phyloP scores from a whole-genome alignment of 2,888 invertebrate genomes.

The Pasiphila rectangulata region DNA sequence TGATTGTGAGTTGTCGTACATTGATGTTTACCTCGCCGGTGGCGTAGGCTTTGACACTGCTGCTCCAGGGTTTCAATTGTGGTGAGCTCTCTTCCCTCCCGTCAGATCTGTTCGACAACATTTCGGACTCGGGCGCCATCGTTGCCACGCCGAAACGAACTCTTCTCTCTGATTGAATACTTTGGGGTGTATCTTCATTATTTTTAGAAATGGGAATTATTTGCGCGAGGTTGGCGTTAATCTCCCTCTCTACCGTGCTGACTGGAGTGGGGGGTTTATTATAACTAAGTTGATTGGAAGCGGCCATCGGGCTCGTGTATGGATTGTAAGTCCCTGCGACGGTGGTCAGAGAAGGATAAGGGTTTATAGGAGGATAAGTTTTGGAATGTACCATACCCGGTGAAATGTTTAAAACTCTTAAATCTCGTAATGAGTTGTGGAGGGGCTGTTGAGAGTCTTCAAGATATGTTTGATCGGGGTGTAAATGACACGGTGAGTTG shows the following conservation, averaged over 20 bases:
- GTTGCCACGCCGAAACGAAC: slow-evolving; percentile 75
- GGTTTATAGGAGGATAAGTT: slow-evolving; percentile 71
- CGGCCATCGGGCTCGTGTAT: slow-evolving; percentile 64
- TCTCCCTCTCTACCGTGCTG: slow-evolving; percentile 59
- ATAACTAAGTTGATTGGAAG: slow-evolving; percentile 48
- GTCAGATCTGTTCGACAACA: slow-evolving; percentile 63
- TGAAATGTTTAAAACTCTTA: slow-evolving; percentile 55
- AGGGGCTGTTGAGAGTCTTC: slow-evolving; percentile 48
- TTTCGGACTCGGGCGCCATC: slow-evolving; percentile 64
- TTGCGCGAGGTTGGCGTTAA: slow-evolving; percentile 65
- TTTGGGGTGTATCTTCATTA: slow-evolving; percentile 57
- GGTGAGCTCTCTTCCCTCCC: slow-evolving; percentile 63
- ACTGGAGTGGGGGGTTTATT: slow-evolving; percentile 48
- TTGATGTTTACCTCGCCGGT: slow-evolving; percentile 79
- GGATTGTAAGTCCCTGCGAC: slow-evolving; percentile 75
- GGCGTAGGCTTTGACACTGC: slow-evolving; percentile 79
- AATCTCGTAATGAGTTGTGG: slow-evolving; percentile 60
- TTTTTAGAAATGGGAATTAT: slow-evolving; percentile 46
- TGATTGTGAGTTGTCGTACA: slow-evolving; percentile 71
- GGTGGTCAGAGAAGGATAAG: slow-evolving; percentile 72
- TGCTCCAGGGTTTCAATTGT: slow-evolving; percentile 75
- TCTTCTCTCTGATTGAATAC: slow-evolving; percentile 73
- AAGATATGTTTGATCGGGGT: slow-evolving; percentile 62
- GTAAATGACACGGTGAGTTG: slow-evolving; percentile 70
- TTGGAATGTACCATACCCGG: slow-evolving; percentile 68